Conservation (phyloP, 2,888 invertebrate species). For the Magallana nippona region DNA sequence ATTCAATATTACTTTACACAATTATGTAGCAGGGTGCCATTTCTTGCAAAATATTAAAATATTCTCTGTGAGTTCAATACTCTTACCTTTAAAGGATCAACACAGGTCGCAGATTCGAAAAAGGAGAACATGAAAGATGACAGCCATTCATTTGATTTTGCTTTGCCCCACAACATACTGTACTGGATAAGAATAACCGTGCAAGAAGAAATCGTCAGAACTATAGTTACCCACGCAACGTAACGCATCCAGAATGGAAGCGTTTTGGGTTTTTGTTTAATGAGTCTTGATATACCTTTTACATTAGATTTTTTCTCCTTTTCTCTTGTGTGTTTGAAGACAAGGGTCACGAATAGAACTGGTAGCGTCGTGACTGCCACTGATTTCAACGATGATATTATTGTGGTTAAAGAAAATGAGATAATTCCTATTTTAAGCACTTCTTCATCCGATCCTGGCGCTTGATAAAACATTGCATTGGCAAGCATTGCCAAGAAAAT, state of each 20-base stretch:
- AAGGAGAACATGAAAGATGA: slow-evolving; percentile 58
- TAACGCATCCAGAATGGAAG: slow-evolving; percentile 62
- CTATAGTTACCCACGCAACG: slow-evolving; percentile 60
- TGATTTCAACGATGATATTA: slow-evolving; percentile 65
- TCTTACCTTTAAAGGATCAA: slow-evolving; percentile 61
- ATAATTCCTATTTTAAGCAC: slow-evolving; percentile 55
- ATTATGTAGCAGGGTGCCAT: too few species aligned
- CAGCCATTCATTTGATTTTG: slow-evolving; percentile 62
- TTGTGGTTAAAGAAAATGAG: slow-evolving; percentile 48
- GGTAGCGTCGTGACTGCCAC: slow-evolving; percentile 63
- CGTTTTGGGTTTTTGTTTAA: background rate
- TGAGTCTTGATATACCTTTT: background rate
- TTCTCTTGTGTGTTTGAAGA: slow-evolving; percentile 53
- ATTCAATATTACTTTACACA: background rate
- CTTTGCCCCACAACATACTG: slow-evolving; percentile 65
- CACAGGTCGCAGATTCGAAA: slow-evolving; percentile 58
- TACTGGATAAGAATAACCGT: slow-evolving; percentile 59
- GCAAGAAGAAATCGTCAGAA: slow-evolving; percentile 53
- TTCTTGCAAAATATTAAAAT: too few species aligned
- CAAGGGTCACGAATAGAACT: slow-evolving; percentile 56
- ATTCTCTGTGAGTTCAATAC: too few species aligned
- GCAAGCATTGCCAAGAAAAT: slow-evolving; percentile 79
- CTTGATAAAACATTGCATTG: slow-evolving; percentile 79
- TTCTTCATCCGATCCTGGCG: slow-evolving; percentile 50
- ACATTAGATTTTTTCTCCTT: background rate